A percentile compares a stretch with the other conserved stretches of the same genome.
Conservation (phyloP, 2,797 vertebrate species). For the Buceros bicornis region DNA sequence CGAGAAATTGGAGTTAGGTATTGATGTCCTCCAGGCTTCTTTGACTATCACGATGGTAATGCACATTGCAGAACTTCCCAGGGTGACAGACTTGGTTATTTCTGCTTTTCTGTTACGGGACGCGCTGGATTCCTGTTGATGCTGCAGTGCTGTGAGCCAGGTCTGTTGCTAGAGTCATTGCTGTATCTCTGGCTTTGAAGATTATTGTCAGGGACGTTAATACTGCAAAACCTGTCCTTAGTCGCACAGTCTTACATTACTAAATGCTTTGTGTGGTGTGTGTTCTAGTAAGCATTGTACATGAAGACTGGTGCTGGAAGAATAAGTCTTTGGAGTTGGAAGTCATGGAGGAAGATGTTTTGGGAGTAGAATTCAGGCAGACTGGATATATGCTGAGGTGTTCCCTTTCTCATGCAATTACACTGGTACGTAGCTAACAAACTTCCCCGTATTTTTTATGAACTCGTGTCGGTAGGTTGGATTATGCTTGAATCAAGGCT, state of each 20-base stretch:
- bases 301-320: slow-evolving; percentile 99
- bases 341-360: slow-evolving; percentile 88
- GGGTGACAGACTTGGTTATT: background rate
- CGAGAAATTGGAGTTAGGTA: background rate
- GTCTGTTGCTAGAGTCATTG: background rate
- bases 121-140: background rate
- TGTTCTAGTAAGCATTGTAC: slow-evolving; percentile 88
- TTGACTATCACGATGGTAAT: background rate
- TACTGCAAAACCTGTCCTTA: background rate
- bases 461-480: background rate
- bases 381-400: slow-evolving; percentile 98
- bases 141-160: background rate
- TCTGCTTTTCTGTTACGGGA: background rate
- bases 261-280: background rate
- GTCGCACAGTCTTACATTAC: background rate
- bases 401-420: slow-evolving; percentile 96
- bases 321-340: slow-evolving; percentile 95
- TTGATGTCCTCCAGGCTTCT: background rate
- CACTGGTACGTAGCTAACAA: slow-evolving; percentile 85
- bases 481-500: background rate
- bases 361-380: slow-evolving; percentile 92
- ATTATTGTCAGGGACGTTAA: background rate
- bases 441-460: background rate
- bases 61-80: background rate
- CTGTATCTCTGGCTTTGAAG: background rate